These are phyloP conservation scores for Pseudolaguvia tuberculata DNA, from an alignment of 2,113 vertebrate species.

Conservation along the genomic window DNA sequence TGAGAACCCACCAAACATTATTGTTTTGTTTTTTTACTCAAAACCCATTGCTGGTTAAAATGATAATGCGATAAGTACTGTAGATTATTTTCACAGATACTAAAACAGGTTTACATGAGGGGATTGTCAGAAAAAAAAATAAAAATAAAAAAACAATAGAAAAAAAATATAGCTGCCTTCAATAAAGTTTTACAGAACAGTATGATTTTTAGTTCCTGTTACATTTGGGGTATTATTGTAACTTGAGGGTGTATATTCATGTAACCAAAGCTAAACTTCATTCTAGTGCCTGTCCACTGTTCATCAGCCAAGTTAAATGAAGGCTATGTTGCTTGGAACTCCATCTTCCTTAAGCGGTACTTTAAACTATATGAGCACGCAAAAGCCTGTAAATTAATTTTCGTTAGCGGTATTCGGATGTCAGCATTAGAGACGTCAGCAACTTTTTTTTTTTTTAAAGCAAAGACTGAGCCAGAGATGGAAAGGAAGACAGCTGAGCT, in stretches of 20 bases:
- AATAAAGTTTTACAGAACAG: slow-evolving; percentile 8
- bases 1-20: no score
- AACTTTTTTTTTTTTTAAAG: slow-evolving; percentile 26
- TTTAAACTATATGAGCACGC: slow-evolving; percentile 40
- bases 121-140: no score
- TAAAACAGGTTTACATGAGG: slow-evolving; percentile 7
- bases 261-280: slow-evolving; percentile 40
- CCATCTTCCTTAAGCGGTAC: slow-evolving; percentile 35
- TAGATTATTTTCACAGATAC: no score
- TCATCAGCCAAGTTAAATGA: slow-evolving; percentile 61
- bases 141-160: no score
- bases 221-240: slow-evolving; percentile 37
- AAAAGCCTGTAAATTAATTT: slow-evolving; percentile 43
- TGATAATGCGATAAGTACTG: slow-evolving; percentile 5
- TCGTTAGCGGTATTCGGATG: slow-evolving; percentile 36
- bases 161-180: no score
- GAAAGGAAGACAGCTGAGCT: slow-evolving; percentile 19
- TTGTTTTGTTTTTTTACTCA: not conserved
- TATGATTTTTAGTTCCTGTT: slow-evolving; percentile 28
- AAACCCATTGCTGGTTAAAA: slow-evolving; percentile 10
- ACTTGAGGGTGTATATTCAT: slow-evolving; percentile 38
- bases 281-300: slow-evolving; percentile 52
- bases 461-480: slow-evolving; percentile 15
- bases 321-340: slow-evolving; percentile 59
- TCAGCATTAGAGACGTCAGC: slow-evolving; percentile 36